Base-by-base conservation (phyloP, 2,888 invertebrate genomes). In the Lasioglossum zephyrum region DNA sequence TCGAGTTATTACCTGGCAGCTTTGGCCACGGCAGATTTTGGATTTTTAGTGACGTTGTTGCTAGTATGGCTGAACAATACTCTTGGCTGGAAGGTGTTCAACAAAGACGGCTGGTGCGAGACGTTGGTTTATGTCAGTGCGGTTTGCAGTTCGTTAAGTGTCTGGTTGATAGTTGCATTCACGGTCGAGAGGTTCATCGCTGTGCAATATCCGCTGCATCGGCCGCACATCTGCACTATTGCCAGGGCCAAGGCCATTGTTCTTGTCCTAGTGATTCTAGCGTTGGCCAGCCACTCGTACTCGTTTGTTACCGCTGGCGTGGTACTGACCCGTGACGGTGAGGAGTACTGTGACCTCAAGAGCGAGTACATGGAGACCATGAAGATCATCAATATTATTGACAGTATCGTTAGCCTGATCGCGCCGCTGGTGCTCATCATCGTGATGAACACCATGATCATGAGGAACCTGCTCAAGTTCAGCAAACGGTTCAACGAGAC, bases 171-270 rank as follows among this genome's bases (percentile, higher is more conserved):
- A 60, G 97, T 97, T 8, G 97, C 97, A 0, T 97, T 97, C 92
- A 97, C 97, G 0, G 96, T 97, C 2, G 97, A 97, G 92, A 95
- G 97, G 79, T 97, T 97, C 94, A 96, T 97, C 69, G 97, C 97
- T 5, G 96, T 97, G 0, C 96, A 96, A 89, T 96, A 96, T 91
- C 97, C 97, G 0, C 92, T 97, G 18, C 96, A 96, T 78, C 93
- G 96, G 41, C 96, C 96, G 0, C 96, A 96, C 81, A 96, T 97
- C 92, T 97, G 97, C 91, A 97, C 97, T 0, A 96, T 96, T 5
- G 95, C 96, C 0, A 94, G 97, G 63, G 97, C 97, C 0, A 96
- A 96, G 89, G 95, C 95, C 1, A 96, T 96, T 49, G 96, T 96
- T 0, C 81, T 94, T 8, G 92, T 94, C 1, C 92, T 97, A 31